These are phyloP conservation scores for Silurus aristotelis DNA, from an alignment of 2,797 vertebrate genomes.

Conservation along the genomic window DNA sequence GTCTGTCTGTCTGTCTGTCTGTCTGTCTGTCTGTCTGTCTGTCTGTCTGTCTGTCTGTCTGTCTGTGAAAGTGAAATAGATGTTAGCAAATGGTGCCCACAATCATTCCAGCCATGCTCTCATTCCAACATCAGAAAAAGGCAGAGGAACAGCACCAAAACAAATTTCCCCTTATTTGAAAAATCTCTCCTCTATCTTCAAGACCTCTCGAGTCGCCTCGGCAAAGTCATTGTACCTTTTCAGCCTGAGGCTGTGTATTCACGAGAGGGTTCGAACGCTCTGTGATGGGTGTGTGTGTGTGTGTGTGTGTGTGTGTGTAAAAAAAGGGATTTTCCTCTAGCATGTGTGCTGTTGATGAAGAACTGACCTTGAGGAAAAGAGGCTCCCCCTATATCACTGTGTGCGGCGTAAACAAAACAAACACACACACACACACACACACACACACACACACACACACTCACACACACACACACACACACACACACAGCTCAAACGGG, in stretches of 20 bases:
- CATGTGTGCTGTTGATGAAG: constrained; percentile 15
- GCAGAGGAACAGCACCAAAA: background rate
- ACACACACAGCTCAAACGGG: background rate
- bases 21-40: too few species aligned
- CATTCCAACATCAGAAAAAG: background rate
- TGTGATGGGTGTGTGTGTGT: constrained; percentile 9
- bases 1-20: too few species aligned
- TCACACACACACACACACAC: background rate
- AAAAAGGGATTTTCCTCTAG: background rate
- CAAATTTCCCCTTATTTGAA: background rate
- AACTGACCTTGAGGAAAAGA: constrained; percentile 34
- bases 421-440: background rate
- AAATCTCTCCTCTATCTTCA: background rate
- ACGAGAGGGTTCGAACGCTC: constrained; percentile 12
- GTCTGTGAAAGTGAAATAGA: background rate
- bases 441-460: background rate
- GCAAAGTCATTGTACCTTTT: constrained; percentile 26
- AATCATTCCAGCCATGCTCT: background rate
- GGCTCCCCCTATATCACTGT: background rate
- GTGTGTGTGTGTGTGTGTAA: constrained; percentile 18
- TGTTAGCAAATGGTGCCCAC: background rate
- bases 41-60: too few species aligned
- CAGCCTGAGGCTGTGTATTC: constrained; percentile 24
- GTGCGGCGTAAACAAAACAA: background rate
- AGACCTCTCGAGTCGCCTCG: background rate